Conservation (phyloP, 2,888 invertebrate genomes). For the Molorchus minor region DNA sequence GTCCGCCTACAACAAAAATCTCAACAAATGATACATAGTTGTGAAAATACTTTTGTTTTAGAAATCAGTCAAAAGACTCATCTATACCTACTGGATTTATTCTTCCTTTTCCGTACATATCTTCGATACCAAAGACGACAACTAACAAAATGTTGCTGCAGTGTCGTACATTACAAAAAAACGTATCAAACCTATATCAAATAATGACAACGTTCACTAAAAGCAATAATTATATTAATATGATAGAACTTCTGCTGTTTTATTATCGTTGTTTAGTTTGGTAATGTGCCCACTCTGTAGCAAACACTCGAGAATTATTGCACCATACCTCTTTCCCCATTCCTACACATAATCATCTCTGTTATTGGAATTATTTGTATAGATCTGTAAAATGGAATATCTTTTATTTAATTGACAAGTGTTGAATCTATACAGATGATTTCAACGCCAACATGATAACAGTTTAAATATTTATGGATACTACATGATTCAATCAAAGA, state of each 20-base stretch:
- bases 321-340: background rate
- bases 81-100: conserved; percentile 41
- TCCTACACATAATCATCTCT: conserved; percentile 20
- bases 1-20: conserved; percentile 36
- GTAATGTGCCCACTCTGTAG: background rate
- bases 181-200: too few relatives aligned
- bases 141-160: conserved; percentile 7
- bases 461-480: conserved; percentile 28
- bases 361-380: conserved; percentile 21
- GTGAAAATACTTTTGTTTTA: conserved; percentile 40
- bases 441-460: conserved; percentile 22
- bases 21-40: conserved; percentile 41
- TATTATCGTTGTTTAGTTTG: too few relatives aligned
- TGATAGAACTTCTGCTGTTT: too few relatives aligned
- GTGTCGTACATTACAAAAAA: conserved; percentile 5
- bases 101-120: conserved; percentile 35
- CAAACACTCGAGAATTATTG: background rate
- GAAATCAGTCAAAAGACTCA: conserved; percentile 37
- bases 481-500: conserved; percentile 53
- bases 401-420: background rate
- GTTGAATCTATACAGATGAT: conserved; percentile 16
- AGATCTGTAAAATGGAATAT: background rate
- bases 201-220: too few relatives aligned
- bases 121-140: conserved; percentile 1
- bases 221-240: too few relatives aligned